These are phyloP conservation scores for Philereme transversata DNA, from an alignment of 2,888 invertebrate genomes.

Conservation along the genomic window DNA sequence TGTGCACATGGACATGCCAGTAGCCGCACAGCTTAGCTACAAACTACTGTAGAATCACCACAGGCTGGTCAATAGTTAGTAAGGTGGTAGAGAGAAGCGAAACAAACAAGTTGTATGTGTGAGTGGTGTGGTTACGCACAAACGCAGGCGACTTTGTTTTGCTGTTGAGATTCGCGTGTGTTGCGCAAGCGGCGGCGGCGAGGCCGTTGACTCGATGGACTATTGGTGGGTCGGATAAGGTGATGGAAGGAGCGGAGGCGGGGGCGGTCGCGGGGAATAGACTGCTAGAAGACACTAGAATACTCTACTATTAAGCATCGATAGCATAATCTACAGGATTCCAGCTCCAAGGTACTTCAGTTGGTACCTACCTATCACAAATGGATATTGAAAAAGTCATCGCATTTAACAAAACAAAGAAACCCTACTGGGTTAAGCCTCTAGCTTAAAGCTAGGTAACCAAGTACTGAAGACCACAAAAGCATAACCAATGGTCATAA, in stretches of 20 bases:
- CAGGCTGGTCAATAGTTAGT: slow-evolving; percentile 14
- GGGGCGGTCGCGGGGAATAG: slow-evolving; percentile 3
- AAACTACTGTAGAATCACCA: slow-evolving; percentile 6
- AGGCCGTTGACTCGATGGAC: slow-evolving; percentile 76
- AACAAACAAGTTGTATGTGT: slow-evolving; percentile 45
- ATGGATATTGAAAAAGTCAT: too few relatives aligned
- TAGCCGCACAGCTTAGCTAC: slow-evolving; percentile 3
- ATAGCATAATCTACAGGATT: background rate
- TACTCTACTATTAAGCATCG: background rate
- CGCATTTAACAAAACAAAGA: too few relatives aligned
- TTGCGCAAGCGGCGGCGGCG: slow-evolving; percentile 76
- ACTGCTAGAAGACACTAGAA: background rate
- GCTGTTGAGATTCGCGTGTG: slow-evolving; percentile 82
- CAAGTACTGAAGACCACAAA: too few relatives aligned
- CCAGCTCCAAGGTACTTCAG: background rate
- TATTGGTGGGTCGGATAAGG: slow-evolving; percentile 24
- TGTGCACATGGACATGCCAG: slow-evolving; percentile 28
- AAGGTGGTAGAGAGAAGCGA: slow-evolving; percentile 28
- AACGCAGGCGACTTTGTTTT: slow-evolving; percentile 72
- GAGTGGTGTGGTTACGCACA: slow-evolving; percentile 55
- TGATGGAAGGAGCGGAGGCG: slow-evolving; percentile 47
- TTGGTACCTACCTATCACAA: too few relatives aligned
- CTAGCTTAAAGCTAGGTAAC: too few relatives aligned
- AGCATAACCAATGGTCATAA: too few relatives aligned
- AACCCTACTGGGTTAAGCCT: too few relatives aligned